These are phyloP conservation scores for Parasteatoda tepidariorum DNA, from an alignment of 1,140 invertebrate species.

Conservation along the genomic window DNA sequence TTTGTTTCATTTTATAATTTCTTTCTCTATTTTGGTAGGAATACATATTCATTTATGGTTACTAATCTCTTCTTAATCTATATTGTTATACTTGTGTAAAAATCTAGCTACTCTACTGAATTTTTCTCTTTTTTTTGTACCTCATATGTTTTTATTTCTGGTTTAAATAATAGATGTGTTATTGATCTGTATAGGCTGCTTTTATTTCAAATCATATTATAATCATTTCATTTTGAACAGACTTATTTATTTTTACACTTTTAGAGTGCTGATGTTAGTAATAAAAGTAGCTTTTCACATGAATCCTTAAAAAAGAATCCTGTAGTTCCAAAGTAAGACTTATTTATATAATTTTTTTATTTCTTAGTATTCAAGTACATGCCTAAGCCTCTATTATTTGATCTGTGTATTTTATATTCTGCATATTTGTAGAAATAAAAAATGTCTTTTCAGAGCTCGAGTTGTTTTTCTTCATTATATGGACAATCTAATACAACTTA, in stretches of 20 bases:
- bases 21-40: too few relatives aligned
- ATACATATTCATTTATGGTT: too few relatives aligned
- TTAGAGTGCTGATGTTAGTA: neutral
- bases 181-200: too few relatives aligned
- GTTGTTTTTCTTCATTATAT: slow-evolving; percentile 18
- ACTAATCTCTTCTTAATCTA: too few relatives aligned
- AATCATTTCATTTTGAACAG: too few relatives aligned
- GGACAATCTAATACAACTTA: slow-evolving; percentile 23
- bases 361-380: neutral
- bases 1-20: too few relatives aligned
- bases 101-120: too few relatives aligned
- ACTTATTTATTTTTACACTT: neutral
- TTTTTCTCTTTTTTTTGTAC: too few relatives aligned
- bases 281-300: neutral
- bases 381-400: neutral
- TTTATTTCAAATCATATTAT: too few relatives aligned
- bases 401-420: neutral
- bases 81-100: too few relatives aligned
- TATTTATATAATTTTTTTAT: neutral
- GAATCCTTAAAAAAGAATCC: slow-evolving; percentile 1
- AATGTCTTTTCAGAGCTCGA: slow-evolving; percentile 8
- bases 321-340: slow-evolving; percentile 6
- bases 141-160: too few relatives aligned
- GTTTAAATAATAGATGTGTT: too few relatives aligned
- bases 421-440: neutral